Base-by-base conservation (phyloP, 1,140 invertebrate species). In the Heterodera carotae region DNA sequence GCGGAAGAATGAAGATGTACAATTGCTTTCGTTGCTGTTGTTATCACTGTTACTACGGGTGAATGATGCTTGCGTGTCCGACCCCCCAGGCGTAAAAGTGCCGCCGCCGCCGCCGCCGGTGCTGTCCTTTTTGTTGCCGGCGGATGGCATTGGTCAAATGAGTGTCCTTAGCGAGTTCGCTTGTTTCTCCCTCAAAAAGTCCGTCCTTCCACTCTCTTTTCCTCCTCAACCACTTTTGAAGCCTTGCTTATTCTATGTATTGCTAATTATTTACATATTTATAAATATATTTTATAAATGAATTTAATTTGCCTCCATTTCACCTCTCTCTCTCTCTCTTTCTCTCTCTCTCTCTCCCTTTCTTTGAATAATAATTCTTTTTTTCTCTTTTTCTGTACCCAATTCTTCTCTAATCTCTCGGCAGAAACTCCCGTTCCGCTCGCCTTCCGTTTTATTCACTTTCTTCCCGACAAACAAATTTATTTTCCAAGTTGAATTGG, bases 401-500 rank as follows among this genome's bases (percentile, higher is more conserved):
- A 27, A n/a, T 3, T 25, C 27, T 22, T 66, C 27, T n/a, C 33
- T 66, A 53, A 53, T 18, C 48, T 66, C 27, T 29, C 62, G 62
- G 7, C 62, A 7, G 25, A 6, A 43, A 43, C 39, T 43, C 39
- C 12, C 39, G 6, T 31, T 66, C 27, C 62, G 1, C 39, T 6
- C 39, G 6, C 39, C 39, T n/a, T n/a, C 59, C 1, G 0, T n/a
- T 62, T 62, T n/a, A 62, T 62, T 62, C 33, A 34, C 6, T 66
- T 66, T 27, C 25, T 29, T 29, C 59, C 29, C 59, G 18, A 62
- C n/a, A 8, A 66, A 8, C 27, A 66, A 66, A 31, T 66, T 66
- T 66, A 66, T 66, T 66, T 66, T 25, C n/a, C 27, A 12, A 29
- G 62, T 27, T 34, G 62, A 66, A 66, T 66, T 66, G n/a, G n/a